Evolutionary conservation across 1,140 invertebrate species (phyloP), one percentile per base, ranked within the genome.

Genomic region (Brachionus koreanus): DNA sequence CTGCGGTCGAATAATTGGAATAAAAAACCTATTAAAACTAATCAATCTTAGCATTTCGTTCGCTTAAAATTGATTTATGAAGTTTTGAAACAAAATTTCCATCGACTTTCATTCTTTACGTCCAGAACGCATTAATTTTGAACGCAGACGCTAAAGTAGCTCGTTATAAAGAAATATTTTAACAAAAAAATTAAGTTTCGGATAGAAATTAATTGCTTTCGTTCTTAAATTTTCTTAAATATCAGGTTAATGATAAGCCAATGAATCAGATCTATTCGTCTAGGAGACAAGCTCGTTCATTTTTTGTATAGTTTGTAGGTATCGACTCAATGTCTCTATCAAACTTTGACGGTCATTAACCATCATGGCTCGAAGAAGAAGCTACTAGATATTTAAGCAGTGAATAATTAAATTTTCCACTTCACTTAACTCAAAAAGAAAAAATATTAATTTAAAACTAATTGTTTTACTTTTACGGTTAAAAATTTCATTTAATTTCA

Each of bases 381-480:
- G 12, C 16, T 43, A 5, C 19, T 69, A 69, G 63, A 65, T 65
- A 65, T 65, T 65, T 37, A 39, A 39, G 16, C n/a, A 39, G 16
- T 39, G 35, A 69, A 69, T 69, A 69, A 69, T 69, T 69, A 39
- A 69, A 69, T 69, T 69, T 69, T 69, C n/a, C 65, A 39, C 65
- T 69, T 69, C 12, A 39, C 29, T 69, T 39, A 16, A 5, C 7
- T 16, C n/a, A 19, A 4, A 37, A 69, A 69, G 5, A 4, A 37
- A 69, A 69, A 19, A 39, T 35, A 7, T 37, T 37, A 13, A 37
- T 19, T 42, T 37, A 69, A 69, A 69, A 37, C 35, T 69, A 69
- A 69, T 69, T 69, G 65, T 69, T 69, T 69, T 16, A 69, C 35
- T 69, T 69, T 69, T 69, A 69, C 65, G 65, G 65, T 69, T 69